A percentile compares a stretch with the other conserved stretches of the same genome.
These are phyloP conservation scores for Mola mola DNA, from an alignment of 2,113 vertebrate species.

Conservation along the genomic window DNA sequence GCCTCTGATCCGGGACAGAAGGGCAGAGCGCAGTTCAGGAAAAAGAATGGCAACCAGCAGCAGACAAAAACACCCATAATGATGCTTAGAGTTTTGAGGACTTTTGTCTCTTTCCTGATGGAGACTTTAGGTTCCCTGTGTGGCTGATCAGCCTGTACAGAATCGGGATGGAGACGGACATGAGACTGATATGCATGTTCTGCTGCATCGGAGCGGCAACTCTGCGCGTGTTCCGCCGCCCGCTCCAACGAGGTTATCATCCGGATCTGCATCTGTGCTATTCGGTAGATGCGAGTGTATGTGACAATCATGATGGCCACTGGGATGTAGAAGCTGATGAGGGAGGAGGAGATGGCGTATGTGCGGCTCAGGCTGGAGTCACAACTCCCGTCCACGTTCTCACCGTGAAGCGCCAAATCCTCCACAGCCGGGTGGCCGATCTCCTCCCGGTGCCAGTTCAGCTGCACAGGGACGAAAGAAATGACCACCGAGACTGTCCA, in stretches of 20 bases:
- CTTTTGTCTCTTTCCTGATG: slow-evolving; percentile 69
- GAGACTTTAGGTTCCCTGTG: slow-evolving; percentile 64
- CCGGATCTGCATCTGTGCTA: slow-evolving; percentile 71
- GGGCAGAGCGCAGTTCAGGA: slow-evolving; percentile 71
- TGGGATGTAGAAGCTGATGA: slow-evolving; percentile 73
- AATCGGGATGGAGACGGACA: not conserved
- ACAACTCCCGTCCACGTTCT: slow-evolving; percentile 43
- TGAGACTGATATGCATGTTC: slow-evolving; percentile 39
- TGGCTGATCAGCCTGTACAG: slow-evolving; percentile 6
- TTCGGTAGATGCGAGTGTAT: slow-evolving; percentile 72
- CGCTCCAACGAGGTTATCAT: slow-evolving; percentile 70
- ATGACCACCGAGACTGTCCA: slow-evolving; percentile 71
- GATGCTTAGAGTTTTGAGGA: slow-evolving; percentile 71
- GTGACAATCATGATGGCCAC: slow-evolving; percentile 70
- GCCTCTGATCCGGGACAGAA: slow-evolving; percentile 61
- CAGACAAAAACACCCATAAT: slow-evolving; percentile 75
- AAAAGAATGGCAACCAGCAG: slow-evolving; percentile 73
- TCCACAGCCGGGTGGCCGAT: slow-evolving; percentile 18
- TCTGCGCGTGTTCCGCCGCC: slow-evolving; percentile 69
- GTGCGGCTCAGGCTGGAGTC: slow-evolving; percentile 71
- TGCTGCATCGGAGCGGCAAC: slow-evolving; percentile 37
- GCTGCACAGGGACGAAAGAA: slow-evolving; percentile 72
- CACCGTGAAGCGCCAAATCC: not conserved
- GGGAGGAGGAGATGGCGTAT: slow-evolving; percentile 73
- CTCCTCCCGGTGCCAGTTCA: slow-evolving; percentile 69